Conservation (phyloP, 2,113 vertebrate species). For the Sphyrna mokarran region DNA sequence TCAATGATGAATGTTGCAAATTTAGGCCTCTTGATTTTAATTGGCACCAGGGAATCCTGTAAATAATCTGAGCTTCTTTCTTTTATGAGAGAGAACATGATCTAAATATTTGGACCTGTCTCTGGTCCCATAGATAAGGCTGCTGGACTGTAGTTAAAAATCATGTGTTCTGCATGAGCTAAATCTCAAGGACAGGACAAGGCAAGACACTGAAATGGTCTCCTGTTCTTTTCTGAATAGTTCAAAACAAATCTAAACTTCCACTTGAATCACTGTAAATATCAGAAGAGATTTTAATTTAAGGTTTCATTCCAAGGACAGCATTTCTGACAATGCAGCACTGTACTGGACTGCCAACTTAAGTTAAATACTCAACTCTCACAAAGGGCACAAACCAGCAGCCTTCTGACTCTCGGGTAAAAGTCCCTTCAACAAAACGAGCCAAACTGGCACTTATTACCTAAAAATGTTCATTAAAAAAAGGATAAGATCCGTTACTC, state of each 20-base stretch:
- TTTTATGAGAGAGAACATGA: neutral
- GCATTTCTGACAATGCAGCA: neutral
- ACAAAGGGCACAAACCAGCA: neutral
- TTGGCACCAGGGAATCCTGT: neutral
- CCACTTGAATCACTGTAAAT: neutral
- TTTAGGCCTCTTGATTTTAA: neutral
- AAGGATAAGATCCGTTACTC: neutral
- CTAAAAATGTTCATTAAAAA: neutral
- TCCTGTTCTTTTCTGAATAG: neutral
- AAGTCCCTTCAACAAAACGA: neutral
- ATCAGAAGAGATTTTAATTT: neutral
- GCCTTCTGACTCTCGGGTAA: neutral
- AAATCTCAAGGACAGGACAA: neutral
- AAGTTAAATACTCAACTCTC: neutral
- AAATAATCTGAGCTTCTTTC: neutral
- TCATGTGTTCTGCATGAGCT: neutral
- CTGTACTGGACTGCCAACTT: neutral
- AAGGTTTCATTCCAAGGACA: neutral
- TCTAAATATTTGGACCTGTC: neutral
- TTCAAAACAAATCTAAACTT: neutral
- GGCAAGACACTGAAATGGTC: neutral
- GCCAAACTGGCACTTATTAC: neutral
- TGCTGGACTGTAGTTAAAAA: neutral
- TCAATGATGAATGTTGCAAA: neutral
- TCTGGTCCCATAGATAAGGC: neutral